These are phyloP conservation scores for Cheumatopsyche charites DNA, from an alignment of 1,140 invertebrate genomes.

Conservation along the genomic window DNA sequence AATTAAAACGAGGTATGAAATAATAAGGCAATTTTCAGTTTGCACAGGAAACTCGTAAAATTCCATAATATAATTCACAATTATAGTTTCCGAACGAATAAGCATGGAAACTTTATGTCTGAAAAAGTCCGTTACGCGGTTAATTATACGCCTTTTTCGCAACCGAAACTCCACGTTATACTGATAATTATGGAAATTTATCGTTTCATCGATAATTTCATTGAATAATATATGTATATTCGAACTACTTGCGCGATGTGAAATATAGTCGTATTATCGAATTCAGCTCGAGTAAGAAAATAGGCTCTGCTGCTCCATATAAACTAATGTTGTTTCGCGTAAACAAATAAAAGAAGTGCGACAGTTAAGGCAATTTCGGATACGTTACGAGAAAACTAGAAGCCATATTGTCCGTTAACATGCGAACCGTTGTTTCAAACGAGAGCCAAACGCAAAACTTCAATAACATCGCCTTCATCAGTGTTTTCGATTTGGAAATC, in stretches of 20 bases:
- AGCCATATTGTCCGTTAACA: slow-evolving; percentile 40
- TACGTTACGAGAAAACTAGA: slow-evolving; percentile 35
- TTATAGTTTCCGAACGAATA: background rate
- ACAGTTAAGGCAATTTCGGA: slow-evolving; percentile 46
- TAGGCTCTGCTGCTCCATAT: slow-evolving; percentile 5
- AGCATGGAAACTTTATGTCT: background rate
- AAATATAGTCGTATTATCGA: slow-evolving; percentile 4
- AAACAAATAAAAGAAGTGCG: slow-evolving; percentile 47
- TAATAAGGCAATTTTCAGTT: background rate
- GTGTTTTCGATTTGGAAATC: too few species aligned
- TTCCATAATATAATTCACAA: slow-evolving; percentile 23
- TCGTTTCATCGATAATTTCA: too few species aligned
- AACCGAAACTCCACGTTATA: slow-evolving; percentile 3
- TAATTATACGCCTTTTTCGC: slow-evolving; percentile 24
- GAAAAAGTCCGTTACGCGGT: slow-evolving; percentile 26
- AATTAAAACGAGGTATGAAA: background rate
- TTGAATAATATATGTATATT: slow-evolving; percentile 21
- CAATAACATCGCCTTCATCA: too few species aligned
- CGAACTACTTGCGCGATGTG: background rate
- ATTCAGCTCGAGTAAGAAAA: background rate
- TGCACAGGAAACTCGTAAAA: slow-evolving; percentile 22
- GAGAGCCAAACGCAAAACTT: slow-evolving; percentile 9
- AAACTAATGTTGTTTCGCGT: slow-evolving; percentile 43
- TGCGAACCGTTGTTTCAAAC: slow-evolving; percentile 32
- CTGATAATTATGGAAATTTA: background rate